These are phyloP conservation scores for Origma solitaria DNA, from an alignment of 2,113 vertebrate genomes.

Conservation along the genomic window DNA sequence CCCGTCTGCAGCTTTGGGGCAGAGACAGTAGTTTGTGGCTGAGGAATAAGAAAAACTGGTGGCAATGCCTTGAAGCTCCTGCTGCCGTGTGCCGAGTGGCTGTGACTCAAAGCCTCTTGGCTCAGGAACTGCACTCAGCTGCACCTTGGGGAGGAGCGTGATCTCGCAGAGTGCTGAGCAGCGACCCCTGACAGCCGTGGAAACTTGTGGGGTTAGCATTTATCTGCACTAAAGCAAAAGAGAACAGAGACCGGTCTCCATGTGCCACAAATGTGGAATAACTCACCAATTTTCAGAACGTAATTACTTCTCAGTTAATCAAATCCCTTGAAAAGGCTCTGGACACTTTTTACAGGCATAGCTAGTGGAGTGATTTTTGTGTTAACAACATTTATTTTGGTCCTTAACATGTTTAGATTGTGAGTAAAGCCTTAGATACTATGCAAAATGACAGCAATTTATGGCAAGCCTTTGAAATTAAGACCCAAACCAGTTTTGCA, in stretches of 20 bases:
- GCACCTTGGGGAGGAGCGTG: not conserved
- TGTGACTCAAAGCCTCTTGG: slow-evolving; percentile 19
- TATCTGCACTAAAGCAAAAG: not conserved
- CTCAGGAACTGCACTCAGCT: not conserved
- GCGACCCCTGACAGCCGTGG: not conserved
- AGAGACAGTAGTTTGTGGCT: not conserved
- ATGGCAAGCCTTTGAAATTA: not conserved
- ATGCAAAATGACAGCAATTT: not conserved
- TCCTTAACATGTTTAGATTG: not conserved
- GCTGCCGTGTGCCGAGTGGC: not conserved
- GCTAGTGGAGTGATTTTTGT: not conserved
- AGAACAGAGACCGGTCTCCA: rapidly evolving
- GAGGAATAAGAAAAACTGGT: not conserved
- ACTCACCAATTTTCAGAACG: not conserved
- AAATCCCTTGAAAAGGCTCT: not conserved
- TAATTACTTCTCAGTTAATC: slow-evolving; percentile 1
- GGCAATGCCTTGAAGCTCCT: not conserved
- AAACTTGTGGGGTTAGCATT: not conserved
- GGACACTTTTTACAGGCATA: not conserved
- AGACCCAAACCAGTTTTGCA: not conserved
- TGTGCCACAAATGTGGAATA: not conserved
- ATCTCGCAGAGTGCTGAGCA: not conserved
- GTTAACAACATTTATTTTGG: not conserved
- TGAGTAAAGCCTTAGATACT: not conserved
- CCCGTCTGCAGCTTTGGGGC: not conserved